phyloP scores from a whole-genome alignment of 2,113 vertebrate species.

The Daboia siamensis region DNA sequence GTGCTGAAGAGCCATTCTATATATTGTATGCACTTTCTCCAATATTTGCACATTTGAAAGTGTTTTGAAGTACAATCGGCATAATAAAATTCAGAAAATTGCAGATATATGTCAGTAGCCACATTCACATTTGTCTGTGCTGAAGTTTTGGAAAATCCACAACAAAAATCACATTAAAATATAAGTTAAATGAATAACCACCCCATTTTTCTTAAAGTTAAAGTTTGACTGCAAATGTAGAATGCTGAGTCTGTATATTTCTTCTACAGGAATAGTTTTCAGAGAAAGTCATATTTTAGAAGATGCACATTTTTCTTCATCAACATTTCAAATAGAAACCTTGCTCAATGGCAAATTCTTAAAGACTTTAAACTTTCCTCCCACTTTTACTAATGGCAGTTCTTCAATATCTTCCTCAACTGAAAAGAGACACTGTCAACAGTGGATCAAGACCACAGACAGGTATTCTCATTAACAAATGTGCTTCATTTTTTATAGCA shows the following conservation, averaged over 20 bases:
- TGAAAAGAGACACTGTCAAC: conserved; percentile 21
- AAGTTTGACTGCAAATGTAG: not conserved
- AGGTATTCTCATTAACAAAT: conserved; percentile 24
- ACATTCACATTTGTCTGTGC: too few relatives aligned
- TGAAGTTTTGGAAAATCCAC: too few relatives aligned
- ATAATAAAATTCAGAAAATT: too few relatives aligned
- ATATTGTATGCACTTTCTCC: too few relatives aligned
- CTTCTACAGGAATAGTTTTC: not conserved
- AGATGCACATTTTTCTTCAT: not conserved
- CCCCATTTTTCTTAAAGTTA: not conserved
- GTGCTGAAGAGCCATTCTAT: too few relatives aligned
- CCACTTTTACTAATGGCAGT: conserved; percentile 25
- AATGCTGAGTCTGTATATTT: not conserved
- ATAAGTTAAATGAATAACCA: too few relatives aligned
- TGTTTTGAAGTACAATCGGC: too few relatives aligned
- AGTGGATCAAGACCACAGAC: conserved; percentile 10
- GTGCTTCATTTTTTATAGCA: conserved; percentile 41
- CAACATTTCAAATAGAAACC: not conserved
- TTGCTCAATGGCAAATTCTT: not conserved
- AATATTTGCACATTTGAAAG: too few relatives aligned
- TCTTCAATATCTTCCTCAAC: conserved; percentile 36
- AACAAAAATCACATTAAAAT: too few relatives aligned
- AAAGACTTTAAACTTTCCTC: conserved; percentile 3
- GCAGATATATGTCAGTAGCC: too few relatives aligned
- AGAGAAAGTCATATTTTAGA: not conserved